Base-by-base conservation (phyloP, 1,140 invertebrate genomes). In the Plutomurus gul region DNA sequence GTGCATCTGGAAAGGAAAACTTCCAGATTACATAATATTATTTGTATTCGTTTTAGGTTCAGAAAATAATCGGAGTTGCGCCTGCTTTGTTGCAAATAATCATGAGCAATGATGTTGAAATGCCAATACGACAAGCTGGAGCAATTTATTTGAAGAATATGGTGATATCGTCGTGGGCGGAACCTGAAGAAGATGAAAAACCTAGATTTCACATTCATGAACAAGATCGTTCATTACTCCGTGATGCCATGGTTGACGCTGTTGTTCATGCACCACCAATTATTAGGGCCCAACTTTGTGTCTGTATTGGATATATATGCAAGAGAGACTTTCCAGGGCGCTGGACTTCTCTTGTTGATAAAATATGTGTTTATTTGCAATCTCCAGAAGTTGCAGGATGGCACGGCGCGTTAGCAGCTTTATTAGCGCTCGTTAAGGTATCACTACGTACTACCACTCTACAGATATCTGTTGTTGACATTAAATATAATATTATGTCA, bases 81-180 rank as follows among this genome's bases (percentile, higher is more conserved):
- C 97, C 96, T 37, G 91, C 92, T 49, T 88, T 99, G 22, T 88
- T 99, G 16, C 95, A 98, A 91, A 92, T 98, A 79, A 92, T 99
- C 13, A 96, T 98, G 94, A 90, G 92, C 85, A 90, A 90, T 85
- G 92, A 96, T 82, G 89, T 97, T 43, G 93, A 98, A 46, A 92
- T 96, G 90, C 93, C 96, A 82, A 92, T 98, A 0, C 88, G 97
- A 82, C 97, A 99, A 90, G 97, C 98, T 81, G 95, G 92, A 85
- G 96, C 93, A 33, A 95, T 99, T 82, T 99, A 98, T 88, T 87
- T 99, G 56, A 99, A 99, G 88, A 99, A 99, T 89, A 89, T 97
- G 85, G 90, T 99, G 39, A 92, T 90, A 46, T 91, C 92, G 83
- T 93, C 91, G 87, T 99, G 98, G 98, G 90, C 91, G 78, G 93